Conservation (phyloP, 2,797 vertebrate genomes). For the Poecilia gillii region DNA sequence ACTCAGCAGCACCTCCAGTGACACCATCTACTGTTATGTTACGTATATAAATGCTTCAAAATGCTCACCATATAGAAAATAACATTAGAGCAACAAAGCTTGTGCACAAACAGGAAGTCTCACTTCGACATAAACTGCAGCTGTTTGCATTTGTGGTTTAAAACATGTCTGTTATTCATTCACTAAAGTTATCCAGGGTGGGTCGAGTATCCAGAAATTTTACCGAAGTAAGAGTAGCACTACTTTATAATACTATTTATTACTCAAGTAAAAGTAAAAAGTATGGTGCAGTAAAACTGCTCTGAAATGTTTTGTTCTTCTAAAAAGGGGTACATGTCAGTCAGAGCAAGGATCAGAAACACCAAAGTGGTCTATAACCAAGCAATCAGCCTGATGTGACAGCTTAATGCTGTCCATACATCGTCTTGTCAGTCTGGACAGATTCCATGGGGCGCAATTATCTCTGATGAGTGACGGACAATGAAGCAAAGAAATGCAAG, state of each 20-base stretch:
- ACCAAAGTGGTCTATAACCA: constrained; percentile 1
- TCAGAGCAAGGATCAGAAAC: constrained; percentile 35
- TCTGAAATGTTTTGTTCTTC: background rate
- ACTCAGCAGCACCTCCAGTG: no score
- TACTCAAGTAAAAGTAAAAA: background rate
- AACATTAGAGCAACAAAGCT: no score
- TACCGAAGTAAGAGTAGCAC: background rate
- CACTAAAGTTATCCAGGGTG: background rate
- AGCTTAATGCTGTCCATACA: constrained; percentile 41
- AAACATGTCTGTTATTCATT: background rate
- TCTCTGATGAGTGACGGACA: constrained; percentile 30
- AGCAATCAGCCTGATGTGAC: constrained; percentile 40
- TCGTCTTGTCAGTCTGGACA: constrained; percentile 41
- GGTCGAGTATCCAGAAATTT: background rate
- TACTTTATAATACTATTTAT: background rate
- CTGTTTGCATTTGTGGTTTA: background rate
- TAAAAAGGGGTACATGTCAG: background rate
- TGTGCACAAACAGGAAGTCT: no score
- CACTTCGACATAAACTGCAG: no score
- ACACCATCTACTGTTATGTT: no score
- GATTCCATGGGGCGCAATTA: constrained; percentile 48
- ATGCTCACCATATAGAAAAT: no score
- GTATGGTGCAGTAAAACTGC: background rate
- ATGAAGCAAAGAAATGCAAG: background rate
- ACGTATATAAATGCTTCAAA: no score